Evolutionary conservation across 2,113 vertebrate species (phyloP), one percentile per base, ranked within the genome.

Genomic region (Zingel zingel): DNA sequence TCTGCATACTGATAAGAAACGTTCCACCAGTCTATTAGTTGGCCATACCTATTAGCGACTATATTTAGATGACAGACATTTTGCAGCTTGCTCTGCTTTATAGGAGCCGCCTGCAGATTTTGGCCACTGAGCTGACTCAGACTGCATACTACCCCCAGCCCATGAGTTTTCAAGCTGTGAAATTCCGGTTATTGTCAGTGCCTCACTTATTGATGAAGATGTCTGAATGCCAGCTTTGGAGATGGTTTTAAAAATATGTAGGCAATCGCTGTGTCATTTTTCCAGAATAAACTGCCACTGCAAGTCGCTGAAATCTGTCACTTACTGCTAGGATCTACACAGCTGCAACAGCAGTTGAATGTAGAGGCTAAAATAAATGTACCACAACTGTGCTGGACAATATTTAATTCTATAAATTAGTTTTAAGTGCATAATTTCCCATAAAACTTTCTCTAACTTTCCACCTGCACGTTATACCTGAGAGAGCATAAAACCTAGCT

Each of bases 11-110:
- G 4, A 65, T 48, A 61, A 71, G 5, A 7, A 83, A 71, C 62
- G 65, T n/a, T 70, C 45, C 53, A 57, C 56, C 39, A 27, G 43
- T 86, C 47, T 77, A 30, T 64, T 79, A 16, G 73, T 78, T 63
- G 84, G 74, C 63, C 74, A 74, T 64, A 57, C 64, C 59, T 68
- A 45, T 84, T 77, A 85, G 73, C 43, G 43, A 33, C 71, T 85
- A 45, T 74, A 72, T 80, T 83, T 72, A 63, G 74, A 61, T 27
- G 14, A 47, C 16, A 45, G 73, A 62, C 51, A 3, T 61, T 74
- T 86, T 59, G 47, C 33, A 77, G 86, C 57, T 33, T 62, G 45
- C 59, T 81, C 23, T 8, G 36, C 54, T 80, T 78, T 48, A 73
- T 61, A 39, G 56, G 21, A 45, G 27, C 70, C 2, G 1, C 68